Percentiles rank a stretch among this genome's conserved stretches.
These are phyloP conservation scores for Chaenogobius annularis DNA, from an alignment of 2,113 vertebrate species.

Conservation along the genomic window DNA sequence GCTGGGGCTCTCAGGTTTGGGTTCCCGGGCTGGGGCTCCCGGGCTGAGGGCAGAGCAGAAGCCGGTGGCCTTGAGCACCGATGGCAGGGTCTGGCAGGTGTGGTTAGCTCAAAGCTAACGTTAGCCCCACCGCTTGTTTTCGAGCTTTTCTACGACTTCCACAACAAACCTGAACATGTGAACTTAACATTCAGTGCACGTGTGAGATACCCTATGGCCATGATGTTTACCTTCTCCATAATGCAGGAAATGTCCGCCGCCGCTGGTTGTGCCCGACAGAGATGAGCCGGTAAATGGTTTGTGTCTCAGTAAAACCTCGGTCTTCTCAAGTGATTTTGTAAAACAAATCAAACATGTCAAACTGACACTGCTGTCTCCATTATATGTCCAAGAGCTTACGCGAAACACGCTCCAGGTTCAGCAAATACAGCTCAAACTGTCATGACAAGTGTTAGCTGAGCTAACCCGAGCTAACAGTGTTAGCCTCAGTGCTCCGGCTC, in stretches of 20 bases:
- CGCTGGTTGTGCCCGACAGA: constrained; percentile 30
- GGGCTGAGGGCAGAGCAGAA: constrained; percentile 5
- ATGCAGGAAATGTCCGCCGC: constrained; percentile 16
- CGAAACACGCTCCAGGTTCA: neutral
- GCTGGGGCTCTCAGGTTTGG: no score
- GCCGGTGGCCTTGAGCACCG: constrained; percentile 37
- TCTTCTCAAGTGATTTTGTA: constrained; percentile 11
- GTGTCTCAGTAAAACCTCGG: constrained; percentile 20
- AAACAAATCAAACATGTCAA: constrained; percentile 24
- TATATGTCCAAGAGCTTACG: neutral
- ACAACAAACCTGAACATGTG: neutral
- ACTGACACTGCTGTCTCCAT: constrained; percentile 35
- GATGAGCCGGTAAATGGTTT: constrained; percentile 50
- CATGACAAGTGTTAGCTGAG: constrained; percentile 30
- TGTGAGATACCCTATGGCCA: neutral
- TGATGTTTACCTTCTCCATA: constrained; percentile 69
- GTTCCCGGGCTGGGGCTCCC: no score
- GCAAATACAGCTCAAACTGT: neutral
- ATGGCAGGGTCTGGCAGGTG: constrained; percentile 45
- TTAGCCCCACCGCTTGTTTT: neutral
- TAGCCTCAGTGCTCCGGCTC: constrained; percentile 26
- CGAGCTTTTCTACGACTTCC: neutral
- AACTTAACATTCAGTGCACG: neutral
- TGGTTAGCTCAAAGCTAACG: constrained; percentile 32
- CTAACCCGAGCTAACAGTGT: constrained; percentile 18